Percentiles rank a stretch among this genome's conserved stretches.
phyloP scores from a whole-genome alignment of 2,797 vertebrate genomes.

The Okamejei kenojei region DNA sequence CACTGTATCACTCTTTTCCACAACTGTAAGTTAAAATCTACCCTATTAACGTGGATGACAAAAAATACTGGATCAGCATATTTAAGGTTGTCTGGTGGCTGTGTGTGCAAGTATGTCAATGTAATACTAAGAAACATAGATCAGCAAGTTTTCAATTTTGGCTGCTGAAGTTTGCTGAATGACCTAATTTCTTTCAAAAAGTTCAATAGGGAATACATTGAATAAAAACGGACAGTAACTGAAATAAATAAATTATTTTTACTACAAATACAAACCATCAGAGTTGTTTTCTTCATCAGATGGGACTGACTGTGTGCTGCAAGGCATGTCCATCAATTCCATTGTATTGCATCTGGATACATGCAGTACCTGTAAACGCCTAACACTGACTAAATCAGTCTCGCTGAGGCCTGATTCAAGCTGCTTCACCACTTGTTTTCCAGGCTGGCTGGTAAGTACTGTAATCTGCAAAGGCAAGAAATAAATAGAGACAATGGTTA shows the following conservation, averaged over 20 bases:
- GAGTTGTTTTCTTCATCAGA: constrained; percentile 49
- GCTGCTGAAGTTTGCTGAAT: neutral
- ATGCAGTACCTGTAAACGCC: constrained; percentile 72
- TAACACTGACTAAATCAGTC: constrained; percentile 63
- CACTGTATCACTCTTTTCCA: neutral
- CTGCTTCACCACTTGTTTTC: constrained; percentile 59
- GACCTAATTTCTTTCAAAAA: neutral
- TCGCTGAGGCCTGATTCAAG: constrained; percentile 70
- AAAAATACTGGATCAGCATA: neutral
- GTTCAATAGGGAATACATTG: neutral
- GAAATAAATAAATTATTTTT: neutral
- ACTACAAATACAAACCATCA: constrained; percentile 56
- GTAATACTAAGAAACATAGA: neutral
- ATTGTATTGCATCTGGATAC: constrained; percentile 50
- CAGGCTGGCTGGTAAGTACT: constrained; percentile 70
- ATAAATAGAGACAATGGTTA: neutral
- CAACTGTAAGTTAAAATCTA: neutral
- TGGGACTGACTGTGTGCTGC: constrained; percentile 43
- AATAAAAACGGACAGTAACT: neutral
- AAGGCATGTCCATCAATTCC: constrained; percentile 44
- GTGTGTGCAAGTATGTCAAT: neutral
- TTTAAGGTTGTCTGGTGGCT: neutral
- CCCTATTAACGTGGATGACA: neutral
- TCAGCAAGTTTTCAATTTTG: neutral
- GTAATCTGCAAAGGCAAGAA: constrained; percentile 66